These are phyloP conservation scores for Morpho helenor DNA, from an alignment of 2,888 invertebrate species.

Conservation along the genomic window DNA sequence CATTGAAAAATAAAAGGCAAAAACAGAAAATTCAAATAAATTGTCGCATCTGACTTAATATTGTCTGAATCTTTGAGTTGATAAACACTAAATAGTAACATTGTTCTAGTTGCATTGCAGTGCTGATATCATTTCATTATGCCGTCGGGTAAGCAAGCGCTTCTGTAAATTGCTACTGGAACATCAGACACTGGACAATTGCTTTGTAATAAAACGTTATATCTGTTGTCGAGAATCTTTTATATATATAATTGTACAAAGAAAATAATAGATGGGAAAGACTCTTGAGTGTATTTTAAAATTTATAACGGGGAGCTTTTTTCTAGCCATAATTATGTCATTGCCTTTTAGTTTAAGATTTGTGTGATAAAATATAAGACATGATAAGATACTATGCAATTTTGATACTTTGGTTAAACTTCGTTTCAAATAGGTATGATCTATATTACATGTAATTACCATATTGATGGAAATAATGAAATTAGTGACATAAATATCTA, in stretches of 20 bases:
- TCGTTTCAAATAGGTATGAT: no score
- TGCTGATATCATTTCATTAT: slow-evolving; percentile 41
- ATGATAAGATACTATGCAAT: no score
- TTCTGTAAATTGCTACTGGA: slow-evolving; percentile 32
- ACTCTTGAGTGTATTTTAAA: no score
- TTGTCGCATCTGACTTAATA: slow-evolving; percentile 18
- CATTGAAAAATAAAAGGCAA: neutral
- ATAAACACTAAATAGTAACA: slow-evolving; percentile 28
- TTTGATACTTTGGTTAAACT: no score
- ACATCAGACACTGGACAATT: slow-evolving; percentile 24
- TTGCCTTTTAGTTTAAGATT: no score
- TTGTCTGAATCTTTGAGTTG: slow-evolving; percentile 25
- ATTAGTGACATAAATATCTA: no score
- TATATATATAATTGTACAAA: neutral
- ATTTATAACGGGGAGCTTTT: no score
- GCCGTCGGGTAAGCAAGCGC: slow-evolving; percentile 46
- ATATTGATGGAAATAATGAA: no score
- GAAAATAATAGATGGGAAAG: no score
- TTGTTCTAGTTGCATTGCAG: slow-evolving; percentile 20
- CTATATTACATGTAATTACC: no score
- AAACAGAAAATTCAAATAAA: slow-evolving; percentile 4
- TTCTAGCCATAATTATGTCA: no score
- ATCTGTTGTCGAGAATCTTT: slow-evolving; percentile 4
- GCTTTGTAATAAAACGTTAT: slow-evolving; percentile 23
- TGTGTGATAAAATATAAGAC: no score